Evolutionary conservation across 2,113 vertebrate genomes (phyloP).

Genomic region (Callipepla californica): DNA sequence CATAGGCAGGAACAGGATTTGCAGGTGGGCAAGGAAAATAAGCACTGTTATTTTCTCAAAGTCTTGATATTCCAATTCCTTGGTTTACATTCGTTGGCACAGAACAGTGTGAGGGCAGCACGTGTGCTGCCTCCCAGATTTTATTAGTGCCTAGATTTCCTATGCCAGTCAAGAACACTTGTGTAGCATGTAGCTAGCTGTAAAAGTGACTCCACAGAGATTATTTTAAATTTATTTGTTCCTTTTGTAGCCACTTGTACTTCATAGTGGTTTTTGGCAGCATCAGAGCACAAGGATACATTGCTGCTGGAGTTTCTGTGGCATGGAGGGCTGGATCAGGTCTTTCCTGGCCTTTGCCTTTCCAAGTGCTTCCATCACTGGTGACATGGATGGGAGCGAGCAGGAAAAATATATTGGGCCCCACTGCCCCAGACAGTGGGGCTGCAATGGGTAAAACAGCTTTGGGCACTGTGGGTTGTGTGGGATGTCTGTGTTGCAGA

Average conservation of each 20-base stretch:
- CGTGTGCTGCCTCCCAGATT: background rate
- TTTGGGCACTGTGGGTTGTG: accelerated
- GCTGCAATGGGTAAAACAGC: background rate
- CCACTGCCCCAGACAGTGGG: background rate
- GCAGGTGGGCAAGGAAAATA: conserved; percentile 55
- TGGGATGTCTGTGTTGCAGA: background rate
- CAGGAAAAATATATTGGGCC: background rate
- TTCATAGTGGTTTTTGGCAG: background rate
- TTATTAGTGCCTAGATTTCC: background rate
- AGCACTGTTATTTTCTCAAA: conserved; percentile 35
- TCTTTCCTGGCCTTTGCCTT: background rate
- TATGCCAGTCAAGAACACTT: background rate
- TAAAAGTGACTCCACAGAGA: background rate
- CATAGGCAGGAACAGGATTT: background rate
- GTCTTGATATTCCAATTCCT: conserved; percentile 32
- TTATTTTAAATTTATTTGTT: background rate
- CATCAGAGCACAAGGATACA: background rate
- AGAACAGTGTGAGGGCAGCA: conserved; percentile 2
- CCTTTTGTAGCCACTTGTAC: background rate
- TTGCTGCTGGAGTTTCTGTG: background rate
- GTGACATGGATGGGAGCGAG: background rate
- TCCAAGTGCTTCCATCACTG: accelerated
- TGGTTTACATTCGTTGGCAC: conserved; percentile 13
- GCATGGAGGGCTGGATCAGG: background rate
- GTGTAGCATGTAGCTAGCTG: background rate